Conservation (phyloP, 2,797 vertebrate species). For the Ctenopoma kingsleyae region DNA sequence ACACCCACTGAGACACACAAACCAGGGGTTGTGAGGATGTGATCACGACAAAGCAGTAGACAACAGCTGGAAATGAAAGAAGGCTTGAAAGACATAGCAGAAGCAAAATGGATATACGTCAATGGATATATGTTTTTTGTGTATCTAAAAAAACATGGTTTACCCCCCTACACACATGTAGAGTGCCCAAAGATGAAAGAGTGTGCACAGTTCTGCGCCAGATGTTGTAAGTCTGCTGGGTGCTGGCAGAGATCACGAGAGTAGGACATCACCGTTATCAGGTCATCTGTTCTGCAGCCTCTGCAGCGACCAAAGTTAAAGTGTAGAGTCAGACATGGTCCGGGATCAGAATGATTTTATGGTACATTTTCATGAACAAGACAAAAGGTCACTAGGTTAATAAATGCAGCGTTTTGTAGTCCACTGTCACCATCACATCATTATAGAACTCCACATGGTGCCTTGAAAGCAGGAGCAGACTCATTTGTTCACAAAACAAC, state of each 20-base stretch:
- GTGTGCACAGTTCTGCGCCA: slow-evolving; percentile 30
- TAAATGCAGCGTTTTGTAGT: background rate
- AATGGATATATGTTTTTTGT: too few species aligned
- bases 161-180: slow-evolving; percentile 3
- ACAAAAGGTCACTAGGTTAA: background rate
- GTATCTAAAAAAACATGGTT: slow-evolving; percentile 31
- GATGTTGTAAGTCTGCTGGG: slow-evolving; percentile 53
- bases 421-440: background rate
- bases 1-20: slow-evolving; percentile 41
- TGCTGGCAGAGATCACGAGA: slow-evolving; percentile 20
- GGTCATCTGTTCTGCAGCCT: slow-evolving; percentile 22
- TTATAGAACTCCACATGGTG: background rate
- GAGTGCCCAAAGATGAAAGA: slow-evolving; percentile 38
- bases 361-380: background rate
- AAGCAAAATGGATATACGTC: slow-evolving; percentile 27
- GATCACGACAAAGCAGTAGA: slow-evolving; percentile 29
- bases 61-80: slow-evolving; percentile 50
- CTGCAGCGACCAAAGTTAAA: background rate
- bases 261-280: slow-evolving; percentile 24
- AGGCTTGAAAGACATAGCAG: slow-evolving; percentile 18
- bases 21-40: slow-evolving; percentile 30
- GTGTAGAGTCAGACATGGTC: background rate
- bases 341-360: background rate
- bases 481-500: slow-evolving; percentile 4
- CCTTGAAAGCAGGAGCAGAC: background rate